These are phyloP conservation scores for Dermochelys coriacea DNA, from an alignment of 2,797 vertebrate species.

Conservation along the genomic window DNA sequence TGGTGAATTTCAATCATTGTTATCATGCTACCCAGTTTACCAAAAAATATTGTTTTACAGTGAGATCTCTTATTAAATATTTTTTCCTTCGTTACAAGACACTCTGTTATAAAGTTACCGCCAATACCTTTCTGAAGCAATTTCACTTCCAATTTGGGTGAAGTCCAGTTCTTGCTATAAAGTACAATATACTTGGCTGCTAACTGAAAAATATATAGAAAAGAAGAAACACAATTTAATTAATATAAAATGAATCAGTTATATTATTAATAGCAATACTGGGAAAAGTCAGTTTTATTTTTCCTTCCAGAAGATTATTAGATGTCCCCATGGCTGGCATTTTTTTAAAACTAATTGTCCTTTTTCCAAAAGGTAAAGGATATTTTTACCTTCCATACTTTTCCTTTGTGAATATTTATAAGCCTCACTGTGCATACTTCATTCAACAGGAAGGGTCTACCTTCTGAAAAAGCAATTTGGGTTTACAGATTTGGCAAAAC, in stretches of 20 bases:
- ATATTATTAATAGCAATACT: constrained; percentile 69
- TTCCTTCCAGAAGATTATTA: constrained; percentile 70
- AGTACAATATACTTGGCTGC: constrained; percentile 60
- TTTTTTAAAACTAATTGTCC: constrained; percentile 84
- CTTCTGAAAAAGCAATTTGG: constrained; percentile 75
- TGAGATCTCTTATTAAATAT: constrained; percentile 65
- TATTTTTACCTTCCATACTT: constrained; percentile 64
- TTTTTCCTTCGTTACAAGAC: constrained; percentile 68
- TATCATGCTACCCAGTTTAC: constrained; percentile 52
- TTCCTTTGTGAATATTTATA: constrained; percentile 71
- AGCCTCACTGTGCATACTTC: constrained; percentile 73
- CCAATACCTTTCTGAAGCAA: constrained; percentile 45
- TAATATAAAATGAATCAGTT: constrained; percentile 69
- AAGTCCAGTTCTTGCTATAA: constrained; percentile 64
- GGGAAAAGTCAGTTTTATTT: constrained; percentile 70
- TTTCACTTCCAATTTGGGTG: constrained; percentile 60
- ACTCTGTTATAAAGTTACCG: constrained; percentile 50
- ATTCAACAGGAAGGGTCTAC: constrained; percentile 70
- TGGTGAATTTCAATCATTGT: constrained; percentile 17
- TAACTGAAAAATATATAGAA: constrained; percentile 58
- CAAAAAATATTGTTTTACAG: constrained; percentile 65
- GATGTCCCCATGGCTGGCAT: constrained; percentile 65
- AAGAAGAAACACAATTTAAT: constrained; percentile 69
- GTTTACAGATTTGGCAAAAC: constrained; percentile 69
- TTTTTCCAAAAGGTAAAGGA: constrained; percentile 90